Percentiles rank a stretch among this genome's conserved stretches.
These are phyloP conservation scores for Brenthis ino DNA, from an alignment of 2,888 invertebrate species.

Conservation along the genomic window DNA sequence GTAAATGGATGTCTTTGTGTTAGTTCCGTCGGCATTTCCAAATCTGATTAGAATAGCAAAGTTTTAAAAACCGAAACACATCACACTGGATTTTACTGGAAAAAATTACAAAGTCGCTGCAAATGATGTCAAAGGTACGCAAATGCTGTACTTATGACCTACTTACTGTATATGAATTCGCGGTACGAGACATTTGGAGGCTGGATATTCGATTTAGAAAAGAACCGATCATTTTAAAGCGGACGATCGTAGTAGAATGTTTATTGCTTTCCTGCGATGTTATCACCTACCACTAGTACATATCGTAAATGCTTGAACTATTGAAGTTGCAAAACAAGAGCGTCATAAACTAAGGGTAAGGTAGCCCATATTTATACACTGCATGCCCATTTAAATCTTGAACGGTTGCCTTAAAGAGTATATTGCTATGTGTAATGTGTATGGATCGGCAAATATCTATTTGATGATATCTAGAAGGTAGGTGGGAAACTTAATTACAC, in stretches of 20 bases:
- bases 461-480: slow-evolving; percentile 45
- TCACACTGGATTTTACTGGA: neutral
- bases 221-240: slow-evolving; percentile 12
- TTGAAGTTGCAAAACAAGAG: slow-evolving; percentile 53
- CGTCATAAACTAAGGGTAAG: slow-evolving; percentile 58
- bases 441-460: slow-evolving; percentile 28
- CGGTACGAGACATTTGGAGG: neutral
- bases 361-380: slow-evolving; percentile 29
- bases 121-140: slow-evolving; percentile 19
- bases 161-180: slow-evolving; percentile 1
- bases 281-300: slow-evolving; percentile 34
- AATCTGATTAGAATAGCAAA: slow-evolving; percentile 20
- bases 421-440: slow-evolving; percentile 18
- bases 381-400: slow-evolving; percentile 31
- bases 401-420: slow-evolving; percentile 38
- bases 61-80: slow-evolving; percentile 21
- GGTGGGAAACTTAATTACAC: slow-evolving; percentile 61
- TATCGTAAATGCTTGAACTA: slow-evolving; percentile 46
- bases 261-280: slow-evolving; percentile 23
- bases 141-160: slow-evolving; percentile 18
- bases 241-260: neutral
- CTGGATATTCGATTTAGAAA: slow-evolving; percentile 9
- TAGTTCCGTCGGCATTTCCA: neutral
- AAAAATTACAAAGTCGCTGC: slow-evolving; percentile 14
- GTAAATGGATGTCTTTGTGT: slow-evolving; percentile 11